Evolutionary conservation across 2,888 invertebrate species (phyloP).

Genomic region (Diaprepes abbreviatus): DNA sequence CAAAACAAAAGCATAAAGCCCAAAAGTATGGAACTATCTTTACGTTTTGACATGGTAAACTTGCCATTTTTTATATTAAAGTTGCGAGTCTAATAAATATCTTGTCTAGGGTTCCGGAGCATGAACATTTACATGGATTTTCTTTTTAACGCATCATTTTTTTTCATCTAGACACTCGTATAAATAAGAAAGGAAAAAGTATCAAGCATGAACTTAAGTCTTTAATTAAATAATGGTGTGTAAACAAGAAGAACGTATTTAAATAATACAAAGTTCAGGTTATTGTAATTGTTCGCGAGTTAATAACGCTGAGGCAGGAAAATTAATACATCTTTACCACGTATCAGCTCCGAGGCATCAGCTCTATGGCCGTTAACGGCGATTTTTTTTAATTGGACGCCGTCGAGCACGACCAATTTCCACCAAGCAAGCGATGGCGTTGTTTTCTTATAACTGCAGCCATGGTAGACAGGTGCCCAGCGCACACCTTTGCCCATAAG

Average conservation of each 20-base stretch:
- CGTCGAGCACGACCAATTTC: conserved; percentile 28
- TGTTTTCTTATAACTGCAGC: conserved; percentile 14
- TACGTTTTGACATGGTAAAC: too few relatives aligned
- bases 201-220: too few relatives aligned
- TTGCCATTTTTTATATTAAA: too few relatives aligned
- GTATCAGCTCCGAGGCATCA: conserved; percentile 8
- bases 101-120: too few relatives aligned
- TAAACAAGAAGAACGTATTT: background rate
- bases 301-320: background rate
- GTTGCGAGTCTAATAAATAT: too few relatives aligned
- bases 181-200: too few relatives aligned
- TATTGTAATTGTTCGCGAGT: background rate
- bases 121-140: too few relatives aligned
- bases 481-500: conserved; percentile 28
- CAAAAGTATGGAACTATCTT: too few relatives aligned
- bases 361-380: conserved; percentile 15
- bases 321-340: conserved; percentile 6
- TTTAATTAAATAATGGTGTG: conserved; percentile 23
- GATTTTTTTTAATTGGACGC: conserved; percentile 28
- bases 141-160: too few relatives aligned
- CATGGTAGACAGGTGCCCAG: conserved; percentile 32
- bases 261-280: background rate
- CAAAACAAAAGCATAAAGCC: too few relatives aligned
- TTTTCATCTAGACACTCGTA: too few relatives aligned
- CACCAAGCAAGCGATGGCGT: conserved; percentile 24